A percentile compares a stretch with the other conserved stretches of the same genome.
Evolutionary conservation across 2,797 vertebrate genomes (phyloP).

Genomic region (Graptemys geographica): DNA sequence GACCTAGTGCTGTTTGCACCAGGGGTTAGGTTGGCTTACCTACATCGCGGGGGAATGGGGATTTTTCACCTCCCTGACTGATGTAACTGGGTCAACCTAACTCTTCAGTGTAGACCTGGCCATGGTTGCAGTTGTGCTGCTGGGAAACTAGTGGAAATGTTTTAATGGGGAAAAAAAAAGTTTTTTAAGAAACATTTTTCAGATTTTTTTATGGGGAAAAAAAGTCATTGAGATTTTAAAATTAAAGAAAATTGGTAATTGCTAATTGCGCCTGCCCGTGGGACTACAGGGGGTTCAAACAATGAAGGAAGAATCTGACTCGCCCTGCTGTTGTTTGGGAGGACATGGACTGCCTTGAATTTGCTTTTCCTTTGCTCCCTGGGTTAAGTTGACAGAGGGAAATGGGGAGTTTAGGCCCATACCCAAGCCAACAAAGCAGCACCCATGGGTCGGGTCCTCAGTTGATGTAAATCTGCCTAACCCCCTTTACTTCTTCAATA

Average conservation of each 20-base stretch:
- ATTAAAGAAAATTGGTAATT: neutral
- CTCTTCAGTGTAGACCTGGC: neutral
- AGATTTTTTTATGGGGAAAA: neutral
- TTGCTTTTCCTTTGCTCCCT: neutral
- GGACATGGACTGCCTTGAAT: neutral
- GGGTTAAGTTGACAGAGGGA: neutral
- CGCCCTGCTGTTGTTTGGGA: neutral
- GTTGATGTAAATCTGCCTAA: rapidly evolving
- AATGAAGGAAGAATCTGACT: neutral
- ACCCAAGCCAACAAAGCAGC: neutral
- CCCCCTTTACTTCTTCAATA: neutral
- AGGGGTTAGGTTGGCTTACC: neutral
- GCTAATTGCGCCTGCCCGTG: neutral
- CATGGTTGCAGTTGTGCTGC: neutral
- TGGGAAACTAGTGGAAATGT: neutral
- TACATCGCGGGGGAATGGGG: rapidly evolving
- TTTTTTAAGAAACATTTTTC: neutral
- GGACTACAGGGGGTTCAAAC: neutral
- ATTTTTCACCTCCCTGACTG: neutral
- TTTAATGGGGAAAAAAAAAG: neutral
- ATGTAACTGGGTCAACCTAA: neutral
- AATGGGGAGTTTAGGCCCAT: neutral
- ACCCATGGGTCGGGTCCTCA: rapidly evolving
- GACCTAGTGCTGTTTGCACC: neutral
- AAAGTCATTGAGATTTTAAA: neutral